Evolutionary conservation across 2,113 vertebrate genomes (phyloP).

Genomic region (Poeciliopsis retropinna): DNA sequence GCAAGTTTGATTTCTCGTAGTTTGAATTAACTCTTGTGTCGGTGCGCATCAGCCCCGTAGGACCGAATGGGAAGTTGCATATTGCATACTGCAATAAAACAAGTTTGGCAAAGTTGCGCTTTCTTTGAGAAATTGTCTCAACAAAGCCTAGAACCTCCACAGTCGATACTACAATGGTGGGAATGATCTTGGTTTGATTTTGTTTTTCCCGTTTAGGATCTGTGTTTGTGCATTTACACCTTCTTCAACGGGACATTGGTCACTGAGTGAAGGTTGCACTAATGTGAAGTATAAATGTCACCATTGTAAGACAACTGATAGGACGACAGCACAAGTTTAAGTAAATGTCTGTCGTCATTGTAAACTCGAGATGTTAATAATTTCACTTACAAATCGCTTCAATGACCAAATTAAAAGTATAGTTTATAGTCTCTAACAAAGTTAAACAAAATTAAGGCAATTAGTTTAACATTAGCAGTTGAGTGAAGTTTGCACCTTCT

Average conservation of each 20-base stretch:
- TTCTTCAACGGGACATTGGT: background rate
- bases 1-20: slow-evolving; percentile 3
- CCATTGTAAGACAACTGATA: background rate
- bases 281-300: background rate
- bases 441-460: too few relatives aligned
- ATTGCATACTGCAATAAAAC: slow-evolving; percentile 4
- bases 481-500: too few relatives aligned
- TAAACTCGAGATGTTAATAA: background rate
- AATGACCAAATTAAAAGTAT: background rate
- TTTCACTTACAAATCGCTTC: background rate
- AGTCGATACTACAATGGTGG: background rate
- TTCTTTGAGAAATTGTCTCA: background rate
- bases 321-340: background rate
- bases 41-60: slow-evolving; percentile 36
- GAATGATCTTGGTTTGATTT: background rate
- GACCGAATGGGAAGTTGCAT: slow-evolving; percentile 22
- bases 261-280: background rate
- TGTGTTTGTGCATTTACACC: background rate
- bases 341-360: background rate
- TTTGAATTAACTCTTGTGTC: slow-evolving; percentile 33
- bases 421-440: too few relatives aligned
- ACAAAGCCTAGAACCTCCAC: background rate
- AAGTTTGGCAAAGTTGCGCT: background rate
- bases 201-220: background rate
- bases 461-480: too few relatives aligned